These are phyloP conservation scores for Elgaria multicarinata DNA, from an alignment of 2,113 vertebrate species.

Conservation along the genomic window DNA sequence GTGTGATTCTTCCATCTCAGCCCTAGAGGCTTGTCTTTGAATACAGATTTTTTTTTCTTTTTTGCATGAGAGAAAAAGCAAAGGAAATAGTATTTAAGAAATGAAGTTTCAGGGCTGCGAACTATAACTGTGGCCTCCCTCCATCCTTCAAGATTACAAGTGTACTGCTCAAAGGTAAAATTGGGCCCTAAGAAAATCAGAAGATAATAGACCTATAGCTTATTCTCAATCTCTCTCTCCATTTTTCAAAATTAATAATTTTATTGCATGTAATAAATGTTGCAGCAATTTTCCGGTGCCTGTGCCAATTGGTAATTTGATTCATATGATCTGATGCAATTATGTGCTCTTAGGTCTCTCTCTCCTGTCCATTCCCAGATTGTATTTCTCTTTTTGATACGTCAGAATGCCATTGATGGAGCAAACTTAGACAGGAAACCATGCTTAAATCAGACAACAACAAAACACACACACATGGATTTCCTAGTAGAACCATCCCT, in stretches of 20 bases:
- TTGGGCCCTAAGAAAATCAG: not conserved
- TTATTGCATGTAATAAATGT: not conserved
- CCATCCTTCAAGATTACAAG: not conserved
- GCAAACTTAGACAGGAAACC: not conserved
- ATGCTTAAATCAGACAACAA: not conserved
- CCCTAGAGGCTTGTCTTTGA: not conserved
- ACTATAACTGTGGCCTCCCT: rapidly evolving
- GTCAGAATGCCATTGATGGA: not conserved
- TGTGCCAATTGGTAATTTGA: not conserved
- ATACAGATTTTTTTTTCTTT: not conserved
- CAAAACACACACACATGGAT: not conserved
- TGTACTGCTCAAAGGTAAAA: not conserved
- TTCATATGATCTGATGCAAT: not conserved
- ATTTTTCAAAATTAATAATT: not conserved
- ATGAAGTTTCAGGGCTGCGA: rapidly evolving
- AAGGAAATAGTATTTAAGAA: not conserved
- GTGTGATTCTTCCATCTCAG: not conserved
- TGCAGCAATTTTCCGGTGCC: not conserved
- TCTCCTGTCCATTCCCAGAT: not conserved
- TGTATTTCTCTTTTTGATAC: not conserved
- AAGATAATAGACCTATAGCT: not conserved
- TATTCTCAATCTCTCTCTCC: rapidly evolving
- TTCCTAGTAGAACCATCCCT: not conserved
- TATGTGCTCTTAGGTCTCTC: not conserved
- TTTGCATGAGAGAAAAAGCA: not conserved